Conservation (phyloP, 1,140 invertebrate genomes). For the Drosophila watanabei region DNA sequence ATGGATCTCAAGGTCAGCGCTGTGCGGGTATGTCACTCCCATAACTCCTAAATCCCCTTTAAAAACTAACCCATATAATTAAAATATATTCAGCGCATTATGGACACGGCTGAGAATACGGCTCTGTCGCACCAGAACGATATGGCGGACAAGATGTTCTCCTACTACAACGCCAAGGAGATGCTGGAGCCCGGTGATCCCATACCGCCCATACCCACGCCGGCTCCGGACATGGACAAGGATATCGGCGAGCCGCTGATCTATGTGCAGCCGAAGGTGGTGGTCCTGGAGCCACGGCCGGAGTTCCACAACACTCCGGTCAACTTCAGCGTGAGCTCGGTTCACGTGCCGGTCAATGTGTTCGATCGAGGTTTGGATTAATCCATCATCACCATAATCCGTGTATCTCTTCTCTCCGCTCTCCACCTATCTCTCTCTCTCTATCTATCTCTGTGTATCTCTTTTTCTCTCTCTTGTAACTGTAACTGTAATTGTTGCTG, state of each 20-base stretch:
- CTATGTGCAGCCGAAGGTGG: constrained; percentile 86
- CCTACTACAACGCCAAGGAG: constrained; percentile 92
- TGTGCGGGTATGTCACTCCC: constrained; percentile 88
- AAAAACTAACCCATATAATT: not conserved
- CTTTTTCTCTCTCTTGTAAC: constrained; percentile 32
- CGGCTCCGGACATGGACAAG: constrained; percentile 86
- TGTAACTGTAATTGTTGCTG: constrained; percentile 43
- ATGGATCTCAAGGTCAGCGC: constrained; percentile 94
- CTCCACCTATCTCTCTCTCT: constrained; percentile 41
- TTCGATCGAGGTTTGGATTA: constrained; percentile 92
- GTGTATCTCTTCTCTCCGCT: constrained; percentile 54
- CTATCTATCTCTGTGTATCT: constrained; percentile 36
- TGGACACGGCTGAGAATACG: constrained; percentile 92
- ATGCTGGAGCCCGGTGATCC: constrained; percentile 87
- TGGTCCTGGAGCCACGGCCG: constrained; percentile 89
- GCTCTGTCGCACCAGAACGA: constrained; percentile 88
- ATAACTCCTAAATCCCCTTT: too few relatives aligned
- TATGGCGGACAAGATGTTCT: constrained; percentile 88
- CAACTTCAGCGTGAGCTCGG: constrained; percentile 94
- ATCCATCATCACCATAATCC: constrained; percentile 30
- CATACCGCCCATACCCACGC: constrained; percentile 78
- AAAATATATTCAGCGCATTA: constrained; percentile 88
- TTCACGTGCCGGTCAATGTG: constrained; percentile 98
- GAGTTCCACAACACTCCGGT: constrained; percentile 94
- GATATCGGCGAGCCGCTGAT: constrained; percentile 86